Evolutionary conservation across 1,140 invertebrate genomes (phyloP), one percentile per base, ranked within the genome.

Genomic region (Wasmannia auropunctata): DNA sequence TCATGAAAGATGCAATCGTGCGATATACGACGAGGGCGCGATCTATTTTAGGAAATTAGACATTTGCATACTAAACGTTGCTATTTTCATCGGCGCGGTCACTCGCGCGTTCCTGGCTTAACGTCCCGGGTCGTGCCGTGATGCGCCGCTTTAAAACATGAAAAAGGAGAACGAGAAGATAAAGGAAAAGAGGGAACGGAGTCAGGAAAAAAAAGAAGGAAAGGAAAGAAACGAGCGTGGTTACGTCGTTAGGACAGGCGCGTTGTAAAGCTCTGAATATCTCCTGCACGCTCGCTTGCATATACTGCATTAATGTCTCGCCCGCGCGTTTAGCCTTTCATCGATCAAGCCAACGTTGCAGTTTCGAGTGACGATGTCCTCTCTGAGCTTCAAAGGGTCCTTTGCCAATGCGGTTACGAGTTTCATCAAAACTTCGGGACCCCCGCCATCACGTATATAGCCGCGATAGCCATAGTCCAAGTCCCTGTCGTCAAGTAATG

Each of bases 401-500:
- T 72, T 54, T 54, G 70, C 60, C 49, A 84, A 74, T 80, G 84
- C 69, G 49, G 88, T 85, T 89, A 85, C 67, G 62, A 89, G 77
- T 88, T 89, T 70, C 88, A 70, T 85, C 85, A 31, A 85, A 90
- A 89, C 75, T 90, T 90, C 5, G 11, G 37, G n/a, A n/a, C n/a
- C 11, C 28, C 22, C 67, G 22, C 1, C 37, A n/a, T n/a, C n/a
- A 43, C 74, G 43, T 37, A n/a, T n/a, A n/a, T n/a, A 25, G 56
- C 3, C n/a, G 46, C 43, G 54, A 89, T 67, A 62, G 11, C n/a
- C 19, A 43, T 11, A 19, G 10, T 3, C 10, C 28, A 51, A 34
- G 60, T 14, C 67, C 37, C n/a, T n/a, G n/a, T n/a, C n/a, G n/a
- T n/a, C n/a, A n/a, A 22, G 37, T 74, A 88, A 84, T 79, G 54